These are phyloP conservation scores for Ornithoptera alexandrae DNA, from an alignment of 2,888 invertebrate species.

Conservation along the genomic window DNA sequence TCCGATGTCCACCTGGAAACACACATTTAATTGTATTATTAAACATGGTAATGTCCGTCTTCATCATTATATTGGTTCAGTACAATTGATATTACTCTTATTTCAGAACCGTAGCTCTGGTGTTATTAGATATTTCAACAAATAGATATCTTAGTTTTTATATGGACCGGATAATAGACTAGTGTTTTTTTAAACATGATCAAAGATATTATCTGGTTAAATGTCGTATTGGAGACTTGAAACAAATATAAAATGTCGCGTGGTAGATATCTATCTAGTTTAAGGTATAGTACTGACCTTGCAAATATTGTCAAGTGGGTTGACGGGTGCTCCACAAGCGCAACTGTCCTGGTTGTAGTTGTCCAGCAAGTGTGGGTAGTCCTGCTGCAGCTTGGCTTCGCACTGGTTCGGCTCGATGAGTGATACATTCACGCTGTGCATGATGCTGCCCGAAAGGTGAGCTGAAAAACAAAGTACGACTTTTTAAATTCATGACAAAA, in stretches of 20 bases:
- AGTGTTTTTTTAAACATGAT: no score
- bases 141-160: no score
- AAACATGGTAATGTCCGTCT: not conserved
- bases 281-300: conserved; percentile 69
- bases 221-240: no score
- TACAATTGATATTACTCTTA: no score
- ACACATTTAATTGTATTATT: not conserved
- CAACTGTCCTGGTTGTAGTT: conserved; percentile 82
- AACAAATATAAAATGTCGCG: no score
- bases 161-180: no score
- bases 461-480: conserved; percentile 71
- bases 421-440: conserved; percentile 86
- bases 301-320: conserved; percentile 86
- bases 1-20: conserved; percentile 83
- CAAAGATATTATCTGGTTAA: no score
- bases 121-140: no score
- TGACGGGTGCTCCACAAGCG: conserved; percentile 83
- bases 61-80: no score
- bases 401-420: conserved; percentile 82
- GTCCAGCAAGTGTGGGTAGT: conserved; percentile 79
- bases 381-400: conserved; percentile 75
- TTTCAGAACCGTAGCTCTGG: no score
- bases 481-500: not conserved
- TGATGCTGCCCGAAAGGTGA: conserved; percentile 85
- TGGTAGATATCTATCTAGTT: not conserved